Evolutionary conservation across 2,113 vertebrate species (phyloP).

Genomic region (Andinoacara biseriatus): DNA sequence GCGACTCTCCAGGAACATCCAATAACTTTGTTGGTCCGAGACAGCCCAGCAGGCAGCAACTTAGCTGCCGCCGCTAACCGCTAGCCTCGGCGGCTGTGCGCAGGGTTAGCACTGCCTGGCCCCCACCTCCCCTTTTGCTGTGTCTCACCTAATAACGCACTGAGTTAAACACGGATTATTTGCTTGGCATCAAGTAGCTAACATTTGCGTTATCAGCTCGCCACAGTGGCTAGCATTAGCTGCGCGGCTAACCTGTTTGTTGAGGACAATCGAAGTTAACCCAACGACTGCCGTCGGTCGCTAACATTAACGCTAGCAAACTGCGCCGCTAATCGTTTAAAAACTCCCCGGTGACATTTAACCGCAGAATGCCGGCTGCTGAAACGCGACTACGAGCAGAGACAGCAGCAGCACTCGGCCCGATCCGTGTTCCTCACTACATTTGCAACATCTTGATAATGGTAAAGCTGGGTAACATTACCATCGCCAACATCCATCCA

Average conservation of each 20-base stretch:
- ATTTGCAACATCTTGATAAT: constrained; percentile 6
- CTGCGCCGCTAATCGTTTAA: constrained; percentile 43
- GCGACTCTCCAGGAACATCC: constrained; percentile 70
- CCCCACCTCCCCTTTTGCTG: neutral
- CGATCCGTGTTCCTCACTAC: neutral
- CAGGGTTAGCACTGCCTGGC: constrained; percentile 2
- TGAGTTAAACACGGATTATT: constrained; percentile 6
- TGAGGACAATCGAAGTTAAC: constrained; percentile 71
- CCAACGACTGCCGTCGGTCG: constrained; percentile 54
- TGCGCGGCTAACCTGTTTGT: constrained; percentile 45
- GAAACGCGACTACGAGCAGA: neutral
- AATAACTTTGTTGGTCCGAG: constrained; percentile 69
- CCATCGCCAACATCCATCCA: constrained; percentile 64
- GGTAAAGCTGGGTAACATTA: constrained; percentile 55
- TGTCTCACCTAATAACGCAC: neutral
- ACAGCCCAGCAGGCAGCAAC: constrained; percentile 45
- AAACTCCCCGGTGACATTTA: constrained; percentile 63
- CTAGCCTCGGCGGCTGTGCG: constrained; percentile 43
- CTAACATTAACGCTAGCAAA: constrained; percentile 59
- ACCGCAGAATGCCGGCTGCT: constrained; percentile 17
- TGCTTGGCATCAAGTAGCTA: neutral
- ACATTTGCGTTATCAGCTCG: constrained; percentile 23
- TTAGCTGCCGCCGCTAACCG: constrained; percentile 61
- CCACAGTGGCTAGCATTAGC: constrained; percentile 32
- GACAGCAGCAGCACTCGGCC: constrained; percentile 5